Percentiles rank a stretch among this genome's conserved stretches.
These are phyloP conservation scores for Trematomus loennbergii DNA, from an alignment of 2,113 vertebrate genomes.

Conservation along the genomic window DNA sequence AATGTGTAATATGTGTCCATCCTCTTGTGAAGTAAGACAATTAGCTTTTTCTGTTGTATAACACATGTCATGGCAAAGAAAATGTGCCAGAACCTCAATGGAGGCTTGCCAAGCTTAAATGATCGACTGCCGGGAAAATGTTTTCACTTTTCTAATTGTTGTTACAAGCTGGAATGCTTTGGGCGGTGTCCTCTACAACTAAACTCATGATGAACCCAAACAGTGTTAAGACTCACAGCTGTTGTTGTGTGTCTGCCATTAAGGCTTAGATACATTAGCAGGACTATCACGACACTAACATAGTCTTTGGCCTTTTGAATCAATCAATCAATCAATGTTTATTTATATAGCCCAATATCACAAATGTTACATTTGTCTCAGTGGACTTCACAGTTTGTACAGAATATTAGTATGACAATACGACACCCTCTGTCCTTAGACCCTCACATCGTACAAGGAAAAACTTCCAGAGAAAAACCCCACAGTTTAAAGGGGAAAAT, in stretches of 20 bases:
- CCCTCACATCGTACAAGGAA: no score
- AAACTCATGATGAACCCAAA: constrained; percentile 22
- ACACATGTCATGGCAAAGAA: not conserved
- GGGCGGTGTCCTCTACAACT: constrained; percentile 9
- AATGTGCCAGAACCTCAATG: not conserved
- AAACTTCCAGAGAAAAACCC: no score
- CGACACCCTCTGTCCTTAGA: no score
- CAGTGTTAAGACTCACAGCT: constrained; percentile 25
- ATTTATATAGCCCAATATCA: no score
- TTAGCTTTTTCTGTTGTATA: not conserved
- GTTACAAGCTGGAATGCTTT: not conserved
- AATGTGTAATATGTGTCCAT: constrained; percentile 20
- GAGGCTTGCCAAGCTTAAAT: constrained; percentile 1
- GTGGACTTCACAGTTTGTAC: no score
- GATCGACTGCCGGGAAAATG: constrained; percentile 8
- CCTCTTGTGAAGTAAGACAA: not conserved
- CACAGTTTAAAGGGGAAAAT: no score
- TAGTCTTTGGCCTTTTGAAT: constrained; percentile 2
- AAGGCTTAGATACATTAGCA: not conserved
- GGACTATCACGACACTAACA: not conserved
- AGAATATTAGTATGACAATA: no score
- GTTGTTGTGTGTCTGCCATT: constrained; percentile 10
- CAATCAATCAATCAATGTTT: no score
- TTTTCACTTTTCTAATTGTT: constrained; percentile 10
- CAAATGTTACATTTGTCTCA: no score